Evolutionary conservation across 2,888 invertebrate species (phyloP).

Genomic region (Lasioglossum vierecki): DNA sequence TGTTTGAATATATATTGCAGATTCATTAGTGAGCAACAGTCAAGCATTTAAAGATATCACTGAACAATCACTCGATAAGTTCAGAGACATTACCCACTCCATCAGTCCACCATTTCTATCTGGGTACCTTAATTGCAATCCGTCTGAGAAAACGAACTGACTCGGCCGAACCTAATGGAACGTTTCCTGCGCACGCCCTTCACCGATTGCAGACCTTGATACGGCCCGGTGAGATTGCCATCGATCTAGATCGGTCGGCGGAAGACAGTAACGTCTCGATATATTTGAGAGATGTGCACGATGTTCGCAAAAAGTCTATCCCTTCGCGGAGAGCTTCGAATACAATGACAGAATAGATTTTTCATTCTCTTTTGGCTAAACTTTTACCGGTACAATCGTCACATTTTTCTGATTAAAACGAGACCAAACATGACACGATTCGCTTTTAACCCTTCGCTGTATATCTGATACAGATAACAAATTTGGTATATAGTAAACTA

Average conservation of each 20-base stretch:
- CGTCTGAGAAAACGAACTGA: constrained; percentile 40
- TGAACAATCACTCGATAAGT: neutral
- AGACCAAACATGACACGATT: too few relatives aligned
- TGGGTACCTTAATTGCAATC: constrained; percentile 41
- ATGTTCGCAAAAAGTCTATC: neutral
- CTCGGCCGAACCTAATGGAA: constrained; percentile 29
- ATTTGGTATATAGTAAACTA: too few relatives aligned
- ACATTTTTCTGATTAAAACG: neutral
- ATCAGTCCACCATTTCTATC: constrained; percentile 6
- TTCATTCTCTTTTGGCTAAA: neutral
- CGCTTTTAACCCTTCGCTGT: too few relatives aligned
- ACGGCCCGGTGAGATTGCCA: neutral
- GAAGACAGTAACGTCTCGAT: constrained; percentile 2
- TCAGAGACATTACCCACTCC: neutral
- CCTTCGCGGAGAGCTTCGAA: neutral
- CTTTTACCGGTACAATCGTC: neutral
- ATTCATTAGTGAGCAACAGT: neutral
- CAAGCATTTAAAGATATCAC: neutral
- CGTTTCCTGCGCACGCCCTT: constrained; percentile 32
- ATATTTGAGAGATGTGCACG: constrained; percentile 1
- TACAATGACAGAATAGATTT: neutral
- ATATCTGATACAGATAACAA: too few relatives aligned
- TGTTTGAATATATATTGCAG: neutral
- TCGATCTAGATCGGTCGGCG: constrained; percentile 1
- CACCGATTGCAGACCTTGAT: constrained; percentile 22